These are phyloP conservation scores for Porites evermanni DNA, from an alignment of 92 coral and sea anemone genomes.

Conservation along the genomic window DNA sequence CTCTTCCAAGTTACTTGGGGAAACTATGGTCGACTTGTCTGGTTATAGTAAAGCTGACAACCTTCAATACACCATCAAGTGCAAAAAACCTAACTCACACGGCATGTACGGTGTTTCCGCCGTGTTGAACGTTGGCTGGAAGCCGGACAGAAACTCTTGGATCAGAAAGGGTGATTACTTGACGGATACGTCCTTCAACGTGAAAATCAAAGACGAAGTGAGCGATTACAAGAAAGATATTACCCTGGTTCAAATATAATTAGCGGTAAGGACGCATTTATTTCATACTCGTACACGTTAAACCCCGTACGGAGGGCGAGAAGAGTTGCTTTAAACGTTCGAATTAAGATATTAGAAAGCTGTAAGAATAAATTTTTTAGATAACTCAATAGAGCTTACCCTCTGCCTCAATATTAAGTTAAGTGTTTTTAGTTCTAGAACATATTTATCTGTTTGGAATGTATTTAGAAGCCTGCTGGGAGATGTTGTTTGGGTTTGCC, in stretches of 20 bases:
- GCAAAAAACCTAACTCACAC: constrained; percentile 67
- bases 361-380: no score
- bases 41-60: constrained; percentile 70
- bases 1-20: constrained; percentile 56
- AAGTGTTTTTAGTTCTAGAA: no score
- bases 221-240: constrained; percentile 68
- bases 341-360: neutral
- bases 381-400: neutral
- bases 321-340: neutral
- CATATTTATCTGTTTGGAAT: no score
- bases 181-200: constrained; percentile 71
- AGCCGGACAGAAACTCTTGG: constrained; percentile 69
- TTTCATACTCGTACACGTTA: no score
- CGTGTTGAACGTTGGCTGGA: constrained; percentile 94
- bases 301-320: neutral
- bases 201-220: constrained; percentile 51
- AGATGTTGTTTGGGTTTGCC: no score
- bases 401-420: neutral
- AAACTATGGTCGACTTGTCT: constrained; percentile 62
- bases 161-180: constrained; percentile 73
- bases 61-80: constrained; percentile 73
- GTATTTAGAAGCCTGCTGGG: no score
- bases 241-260: constrained; percentile 66
- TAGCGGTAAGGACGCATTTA: constrained; percentile 9
- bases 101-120: constrained; percentile 75